Evolutionary conservation across 1,140 invertebrate genomes (phyloP).

Genomic region (Harlomillsia oculata): DNA sequence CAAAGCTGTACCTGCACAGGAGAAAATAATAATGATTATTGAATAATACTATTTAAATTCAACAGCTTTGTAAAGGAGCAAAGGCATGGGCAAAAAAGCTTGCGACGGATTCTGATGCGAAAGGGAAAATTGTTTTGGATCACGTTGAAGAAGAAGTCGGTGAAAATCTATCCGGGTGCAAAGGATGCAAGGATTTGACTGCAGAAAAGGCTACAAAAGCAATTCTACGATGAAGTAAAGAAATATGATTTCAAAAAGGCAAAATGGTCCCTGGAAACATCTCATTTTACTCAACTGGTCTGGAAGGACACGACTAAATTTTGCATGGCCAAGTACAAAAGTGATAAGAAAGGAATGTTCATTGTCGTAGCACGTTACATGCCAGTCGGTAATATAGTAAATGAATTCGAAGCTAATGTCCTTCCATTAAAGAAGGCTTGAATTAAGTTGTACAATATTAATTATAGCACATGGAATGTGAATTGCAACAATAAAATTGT

Average conservation of each 20-base stretch:
- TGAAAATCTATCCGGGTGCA: neutral
- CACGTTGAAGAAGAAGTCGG: neutral
- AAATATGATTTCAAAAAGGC: neutral
- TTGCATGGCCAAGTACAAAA: slow-evolving; percentile 9
- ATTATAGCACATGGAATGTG: too few relatives aligned
- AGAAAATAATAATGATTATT: too few relatives aligned
- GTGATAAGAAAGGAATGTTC: neutral
- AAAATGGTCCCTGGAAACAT: neutral
- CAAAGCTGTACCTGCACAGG: too few relatives aligned
- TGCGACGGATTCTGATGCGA: neutral
- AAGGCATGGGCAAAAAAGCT: neutral
- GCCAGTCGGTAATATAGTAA: neutral
- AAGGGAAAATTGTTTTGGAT: neutral
- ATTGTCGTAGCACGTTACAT: neutral
- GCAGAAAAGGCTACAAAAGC: neutral
- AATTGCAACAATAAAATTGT: too few relatives aligned
- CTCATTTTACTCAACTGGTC: slow-evolving; percentile 14
- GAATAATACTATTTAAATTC: too few relatives aligned
- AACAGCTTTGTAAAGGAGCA: neutral
- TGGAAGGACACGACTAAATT: slow-evolving; percentile 9
- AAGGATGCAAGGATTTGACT: neutral
- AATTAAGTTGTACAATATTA: too few relatives aligned
- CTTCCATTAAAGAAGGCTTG: neutral
- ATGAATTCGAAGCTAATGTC: slow-evolving; percentile 5
- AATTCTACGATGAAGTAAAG: slow-evolving; percentile 3